These are phyloP conservation scores for Amazona guildingii DNA, from an alignment of 2,113 vertebrate species.

Conservation along the genomic window DNA sequence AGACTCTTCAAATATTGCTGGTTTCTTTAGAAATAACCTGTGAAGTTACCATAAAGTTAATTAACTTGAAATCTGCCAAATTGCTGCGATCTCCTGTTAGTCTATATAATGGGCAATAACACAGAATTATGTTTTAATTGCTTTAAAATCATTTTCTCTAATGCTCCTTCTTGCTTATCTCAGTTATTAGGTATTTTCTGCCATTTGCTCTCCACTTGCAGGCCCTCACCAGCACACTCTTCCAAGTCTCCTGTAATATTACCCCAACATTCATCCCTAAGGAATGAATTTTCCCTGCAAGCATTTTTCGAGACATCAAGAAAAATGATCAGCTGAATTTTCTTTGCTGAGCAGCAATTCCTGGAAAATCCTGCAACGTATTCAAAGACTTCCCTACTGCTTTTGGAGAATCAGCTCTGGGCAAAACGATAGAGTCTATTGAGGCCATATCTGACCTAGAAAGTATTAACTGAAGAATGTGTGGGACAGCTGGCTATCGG, in stretches of 20 bases:
- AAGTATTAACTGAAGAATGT: conserved; percentile 66
- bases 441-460: conserved; percentile 54
- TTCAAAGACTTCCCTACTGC: conserved; percentile 40
- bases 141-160: not conserved
- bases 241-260: not conserved
- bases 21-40: not conserved
- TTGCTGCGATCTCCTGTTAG: not conserved
- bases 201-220: not conserved
- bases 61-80: not conserved
- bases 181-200: not conserved
- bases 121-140: not conserved
- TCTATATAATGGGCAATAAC: not conserved
- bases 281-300: conserved; percentile 19
- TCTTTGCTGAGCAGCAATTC: conserved; percentile 54
- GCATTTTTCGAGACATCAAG: not conserved
- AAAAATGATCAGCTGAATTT: conserved; percentile 33
- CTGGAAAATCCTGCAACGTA: conserved; percentile 46
- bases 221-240: not conserved
- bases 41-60: not conserved
- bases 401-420: conserved; percentile 49
- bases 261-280: not conserved
- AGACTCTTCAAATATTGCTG: not conserved
- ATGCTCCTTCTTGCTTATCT: not conserved
- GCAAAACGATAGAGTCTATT: conserved; percentile 29
- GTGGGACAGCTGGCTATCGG: conserved; percentile 46